Conservation (phyloP, 2,797 vertebrate genomes). For the Hybognathus amarus region DNA sequence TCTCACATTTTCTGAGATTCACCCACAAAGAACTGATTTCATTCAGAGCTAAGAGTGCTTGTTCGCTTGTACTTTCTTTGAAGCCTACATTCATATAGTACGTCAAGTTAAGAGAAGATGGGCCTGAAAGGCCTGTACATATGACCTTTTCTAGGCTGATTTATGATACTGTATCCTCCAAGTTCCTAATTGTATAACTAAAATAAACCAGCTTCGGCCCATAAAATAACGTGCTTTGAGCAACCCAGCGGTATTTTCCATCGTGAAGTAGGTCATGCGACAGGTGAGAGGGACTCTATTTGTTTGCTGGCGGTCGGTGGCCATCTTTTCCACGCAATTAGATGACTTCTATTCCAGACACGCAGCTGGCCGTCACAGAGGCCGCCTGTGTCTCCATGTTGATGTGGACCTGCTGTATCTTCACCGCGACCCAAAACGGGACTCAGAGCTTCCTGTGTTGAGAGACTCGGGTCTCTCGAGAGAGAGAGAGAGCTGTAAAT, state of each 20-base stretch:
- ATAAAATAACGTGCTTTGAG: slow-evolving; percentile 25
- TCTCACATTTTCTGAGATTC: not conserved
- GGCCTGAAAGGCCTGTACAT: not conserved
- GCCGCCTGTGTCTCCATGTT: slow-evolving; percentile 51
- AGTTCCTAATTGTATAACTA: slow-evolving; percentile 21
- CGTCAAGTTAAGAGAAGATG: not conserved
- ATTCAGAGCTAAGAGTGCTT: not conserved
- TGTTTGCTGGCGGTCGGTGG: slow-evolving; percentile 75
- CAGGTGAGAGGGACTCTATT: slow-evolving; percentile 82
- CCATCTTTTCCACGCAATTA: slow-evolving; percentile 71
- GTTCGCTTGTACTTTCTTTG: not conserved
- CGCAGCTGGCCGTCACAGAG: slow-evolving; percentile 65
- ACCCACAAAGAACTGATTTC: not conserved
- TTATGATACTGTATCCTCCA: not conserved
- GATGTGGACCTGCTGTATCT: slow-evolving; percentile 54
- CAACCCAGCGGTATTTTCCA: slow-evolving; percentile 78
- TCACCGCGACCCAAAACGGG: slow-evolving; percentile 55
- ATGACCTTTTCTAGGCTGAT: not conserved
- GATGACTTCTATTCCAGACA: slow-evolving; percentile 60
- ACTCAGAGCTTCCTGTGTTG: slow-evolving; percentile 61
- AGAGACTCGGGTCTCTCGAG: slow-evolving; percentile 36
- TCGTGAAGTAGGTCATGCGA: slow-evolving; percentile 77
- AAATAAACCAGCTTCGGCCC: slow-evolving; percentile 22
- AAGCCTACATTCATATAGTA: not conserved
- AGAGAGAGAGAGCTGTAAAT: slow-evolving; percentile 40